A percentile compares a stretch with the other conserved stretches of the same genome.
phyloP scores from a whole-genome alignment of 1,140 invertebrate genomes.

The Yoshiicerus persimilis region DNA sequence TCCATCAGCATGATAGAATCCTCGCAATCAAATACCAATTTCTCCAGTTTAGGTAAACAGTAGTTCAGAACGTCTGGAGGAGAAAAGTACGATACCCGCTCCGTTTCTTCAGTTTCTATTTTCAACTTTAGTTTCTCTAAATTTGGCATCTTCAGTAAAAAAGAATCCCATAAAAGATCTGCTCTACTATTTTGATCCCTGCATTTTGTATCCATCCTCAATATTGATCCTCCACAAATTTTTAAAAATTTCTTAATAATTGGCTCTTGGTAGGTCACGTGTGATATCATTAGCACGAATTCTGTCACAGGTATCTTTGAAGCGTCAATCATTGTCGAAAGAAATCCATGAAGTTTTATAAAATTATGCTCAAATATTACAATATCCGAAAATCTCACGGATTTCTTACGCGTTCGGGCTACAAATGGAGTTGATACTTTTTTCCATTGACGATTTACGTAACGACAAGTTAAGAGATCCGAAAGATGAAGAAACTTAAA shows the following conservation, averaged over 20 bases:
- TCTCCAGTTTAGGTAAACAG: not conserved
- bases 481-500: not conserved
- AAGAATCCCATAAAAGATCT: not conserved
- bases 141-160: not conserved
- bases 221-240: not conserved
- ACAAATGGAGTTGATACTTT: not conserved
- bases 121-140: not conserved
- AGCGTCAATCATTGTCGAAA: not conserved
- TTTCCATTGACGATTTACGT: not conserved
- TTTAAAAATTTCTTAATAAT: not conserved
- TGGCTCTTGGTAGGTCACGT: not conserved
- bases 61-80: not conserved
- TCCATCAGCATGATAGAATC: not conserved
- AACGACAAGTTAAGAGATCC: not conserved
- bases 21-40: not conserved
- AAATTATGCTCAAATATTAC: not conserved
- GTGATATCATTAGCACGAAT: not conserved
- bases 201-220: not conserved
- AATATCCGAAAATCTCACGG: not conserved
- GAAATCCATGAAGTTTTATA: not conserved
- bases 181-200: not conserved
- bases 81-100: not conserved
- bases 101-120: not conserved
- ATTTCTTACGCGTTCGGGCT: not conserved
- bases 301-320: not conserved